Conservation (phyloP, 2,797 vertebrate species). For the Gambelia wislizenii region DNA sequence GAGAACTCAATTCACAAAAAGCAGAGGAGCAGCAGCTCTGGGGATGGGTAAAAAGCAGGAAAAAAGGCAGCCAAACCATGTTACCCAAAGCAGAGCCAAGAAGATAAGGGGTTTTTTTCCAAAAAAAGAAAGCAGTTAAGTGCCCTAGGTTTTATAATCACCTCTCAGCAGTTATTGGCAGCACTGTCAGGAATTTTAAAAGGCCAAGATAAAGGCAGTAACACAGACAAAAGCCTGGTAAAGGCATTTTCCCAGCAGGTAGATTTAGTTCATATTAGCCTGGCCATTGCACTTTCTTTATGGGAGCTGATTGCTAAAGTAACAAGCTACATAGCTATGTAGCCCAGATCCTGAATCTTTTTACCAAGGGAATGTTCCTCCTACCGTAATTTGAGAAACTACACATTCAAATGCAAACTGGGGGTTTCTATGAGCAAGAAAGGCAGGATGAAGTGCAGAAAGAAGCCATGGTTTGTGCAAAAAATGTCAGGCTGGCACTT, state of each 20-base stretch:
- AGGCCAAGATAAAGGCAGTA: constrained; percentile 42
- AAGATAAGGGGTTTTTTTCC: not conserved
- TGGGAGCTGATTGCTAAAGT: not conserved
- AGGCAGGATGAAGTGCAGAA: not conserved
- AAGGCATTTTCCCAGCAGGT: constrained; percentile 42
- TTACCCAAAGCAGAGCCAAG: constrained; percentile 51
- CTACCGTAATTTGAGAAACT: not conserved
- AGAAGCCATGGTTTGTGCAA: not conserved
- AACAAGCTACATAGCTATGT: constrained; percentile 7
- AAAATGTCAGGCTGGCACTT: not conserved
- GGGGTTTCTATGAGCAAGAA: not conserved
- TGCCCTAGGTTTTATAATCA: constrained; percentile 40
- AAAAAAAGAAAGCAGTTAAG: not conserved
- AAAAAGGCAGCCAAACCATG: constrained; percentile 7
- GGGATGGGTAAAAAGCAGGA: constrained; percentile 19
- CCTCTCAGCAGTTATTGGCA: constrained; percentile 38
- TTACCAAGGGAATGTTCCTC: not conserved
- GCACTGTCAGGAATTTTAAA: constrained; percentile 57
- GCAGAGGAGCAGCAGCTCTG: constrained; percentile 41
- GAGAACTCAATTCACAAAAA: constrained; percentile 72
- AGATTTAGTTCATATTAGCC: not conserved
- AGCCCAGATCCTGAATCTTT: not conserved
- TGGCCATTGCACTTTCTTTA: not conserved
- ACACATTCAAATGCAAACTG: not conserved
- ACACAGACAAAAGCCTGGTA: constrained; percentile 20